Base-by-base conservation (phyloP, 2,888 invertebrate species). In the Muschampia plurimacula region DNA sequence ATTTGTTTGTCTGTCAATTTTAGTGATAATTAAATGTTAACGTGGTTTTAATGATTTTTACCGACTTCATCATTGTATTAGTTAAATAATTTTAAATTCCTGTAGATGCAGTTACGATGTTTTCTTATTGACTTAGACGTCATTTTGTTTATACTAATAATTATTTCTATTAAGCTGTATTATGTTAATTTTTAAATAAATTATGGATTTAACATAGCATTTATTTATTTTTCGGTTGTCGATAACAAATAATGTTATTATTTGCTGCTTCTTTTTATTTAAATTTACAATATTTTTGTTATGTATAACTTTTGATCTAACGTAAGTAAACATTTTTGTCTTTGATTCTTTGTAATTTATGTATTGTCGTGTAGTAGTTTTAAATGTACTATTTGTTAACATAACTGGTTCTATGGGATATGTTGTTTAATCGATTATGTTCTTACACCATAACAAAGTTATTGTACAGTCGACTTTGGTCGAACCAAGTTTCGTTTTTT, bases 1-100 rank as follows among this genome's bases (percentile, higher is more conserved):
- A 85, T 92, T 93, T 87, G 87, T 91, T 93, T 92, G 84, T 88
- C 87, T 87, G 91, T 93, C 93, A 93, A 93, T 94, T 94, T 93
- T 94, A 93, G 92, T 88, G 81, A 81, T 91, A 92, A 80, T 78
- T 81, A 77, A 81, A 79, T 76, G 82, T 89, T 87, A 85, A 85
- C 84, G 83, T 82, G 84, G 32, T 79, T 73, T 85, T 82, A 83
- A 89, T 90, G 77, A 89, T 92, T 92, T 92, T 82, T 92, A 92
- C 87, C 87, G 82, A 77, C 72, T 49, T 49, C 15, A 59, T 39
- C 60, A 67, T 67, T 72, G 66, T 59, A 62, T 39, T 72, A 67
- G 66, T 62, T 41, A 9, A 32, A 52, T 41, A 39, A 36, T 66
- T 44, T 60, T 22, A n/a, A 71, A 60, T 49, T 66, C 71, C 78